phyloP scores from a whole-genome alignment of 1,140 invertebrate genomes.

The Ooceraea biroi region DNA sequence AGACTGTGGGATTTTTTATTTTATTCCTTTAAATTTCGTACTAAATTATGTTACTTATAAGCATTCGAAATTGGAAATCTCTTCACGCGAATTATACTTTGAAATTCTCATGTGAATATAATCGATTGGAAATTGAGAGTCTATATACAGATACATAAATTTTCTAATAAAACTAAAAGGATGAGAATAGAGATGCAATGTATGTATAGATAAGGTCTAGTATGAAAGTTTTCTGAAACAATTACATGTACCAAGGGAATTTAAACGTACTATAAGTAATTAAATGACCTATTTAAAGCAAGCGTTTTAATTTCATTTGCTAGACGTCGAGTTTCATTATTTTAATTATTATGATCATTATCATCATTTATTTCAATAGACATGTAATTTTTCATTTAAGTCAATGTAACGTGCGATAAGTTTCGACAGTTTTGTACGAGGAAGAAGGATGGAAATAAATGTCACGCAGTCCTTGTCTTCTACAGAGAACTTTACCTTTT shows the following conservation, averaged over 20 bases:
- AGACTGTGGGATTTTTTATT: not conserved
- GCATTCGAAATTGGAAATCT: slow-evolving; percentile 18
- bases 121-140: not conserved
- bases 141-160: slow-evolving; percentile 26
- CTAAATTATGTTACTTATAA: not conserved
- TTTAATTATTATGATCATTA: slow-evolving; percentile 40
- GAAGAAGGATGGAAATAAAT: slow-evolving; percentile 51
- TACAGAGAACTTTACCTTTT: slow-evolving; percentile 30
- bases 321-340: not conserved
- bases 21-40: slow-evolving; percentile 15
- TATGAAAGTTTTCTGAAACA: slow-evolving; percentile 42
- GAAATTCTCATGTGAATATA: not conserved
- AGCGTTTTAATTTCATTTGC: slow-evolving; percentile 40
- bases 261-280: slow-evolving; percentile 57
- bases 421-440: slow-evolving; percentile 54
- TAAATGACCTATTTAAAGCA: slow-evolving; percentile 33
- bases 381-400: slow-evolving; percentile 35
- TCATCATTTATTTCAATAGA: slow-evolving; percentile 14
- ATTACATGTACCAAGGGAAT: slow-evolving; percentile 45
- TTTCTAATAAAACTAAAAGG: slow-evolving; percentile 39
- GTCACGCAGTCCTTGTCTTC: slow-evolving; percentile 56
- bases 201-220: slow-evolving; percentile 42
- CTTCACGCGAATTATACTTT: not conserved
- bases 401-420: slow-evolving; percentile 52
- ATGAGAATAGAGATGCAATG: slow-evolving; percentile 16